These are phyloP conservation scores for Melipona beecheii DNA, from an alignment of 2,888 invertebrate genomes.

Conservation along the genomic window DNA sequence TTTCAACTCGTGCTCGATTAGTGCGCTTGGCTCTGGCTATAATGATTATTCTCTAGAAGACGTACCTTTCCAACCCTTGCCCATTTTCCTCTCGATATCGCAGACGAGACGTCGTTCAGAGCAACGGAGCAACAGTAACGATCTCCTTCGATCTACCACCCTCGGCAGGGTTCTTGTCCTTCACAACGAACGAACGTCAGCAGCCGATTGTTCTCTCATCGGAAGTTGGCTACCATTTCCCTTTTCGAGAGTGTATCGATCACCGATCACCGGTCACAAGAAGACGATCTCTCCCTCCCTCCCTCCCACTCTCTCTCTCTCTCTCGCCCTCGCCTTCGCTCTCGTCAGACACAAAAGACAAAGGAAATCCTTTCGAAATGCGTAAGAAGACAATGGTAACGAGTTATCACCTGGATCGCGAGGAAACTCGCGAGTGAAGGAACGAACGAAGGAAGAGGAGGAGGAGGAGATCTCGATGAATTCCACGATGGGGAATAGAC, in stretches of 20 bases:
- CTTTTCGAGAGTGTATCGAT: neutral
- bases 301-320: neutral
- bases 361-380: constrained; percentile 20
- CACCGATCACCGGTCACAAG: constrained; percentile 43
- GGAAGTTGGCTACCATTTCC: constrained; percentile 24
- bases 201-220: constrained; percentile 23
- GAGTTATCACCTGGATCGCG: constrained; percentile 18
- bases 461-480: neutral
- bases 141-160: constrained; percentile 4
- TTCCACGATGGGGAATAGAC: neutral
- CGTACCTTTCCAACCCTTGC: constrained; percentile 80
- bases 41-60: constrained; percentile 16
- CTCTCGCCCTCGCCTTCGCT: neutral
- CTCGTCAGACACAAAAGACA: neutral
- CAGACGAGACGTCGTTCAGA: neutral
- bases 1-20: neutral
- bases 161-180: constrained; percentile 12
- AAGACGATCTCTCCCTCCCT: neutral
- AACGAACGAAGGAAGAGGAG: neutral
- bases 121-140: neutral
- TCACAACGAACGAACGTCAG: constrained; percentile 12
- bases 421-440: too few relatives aligned
- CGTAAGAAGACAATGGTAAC: constrained; percentile 17
- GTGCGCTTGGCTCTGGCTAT: too few relatives aligned
- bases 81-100: constrained; percentile 67